These are phyloP conservation scores for Epizoanthus illoricatus DNA, from an alignment of 92 coral and sea anemone species.

Conservation along the genomic window DNA sequence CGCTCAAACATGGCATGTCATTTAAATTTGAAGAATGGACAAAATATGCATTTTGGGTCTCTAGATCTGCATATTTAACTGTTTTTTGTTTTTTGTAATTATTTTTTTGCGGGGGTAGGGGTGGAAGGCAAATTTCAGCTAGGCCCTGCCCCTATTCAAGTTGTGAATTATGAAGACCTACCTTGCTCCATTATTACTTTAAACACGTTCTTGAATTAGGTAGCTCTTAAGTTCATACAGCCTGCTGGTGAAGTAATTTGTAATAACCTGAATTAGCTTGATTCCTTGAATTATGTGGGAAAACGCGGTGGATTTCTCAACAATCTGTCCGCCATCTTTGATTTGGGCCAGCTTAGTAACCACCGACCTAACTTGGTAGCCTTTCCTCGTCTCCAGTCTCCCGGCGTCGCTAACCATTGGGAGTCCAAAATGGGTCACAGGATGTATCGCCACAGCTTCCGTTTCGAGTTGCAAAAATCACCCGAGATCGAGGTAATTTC, in stretches of 20 bases:
- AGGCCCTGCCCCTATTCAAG: no score
- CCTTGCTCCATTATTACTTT: conserved; percentile 27
- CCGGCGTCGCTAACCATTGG: not conserved
- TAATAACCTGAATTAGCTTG: no score
- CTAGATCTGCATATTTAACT: no score
- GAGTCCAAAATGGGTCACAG: conserved; percentile 40
- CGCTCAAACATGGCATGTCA: no score
- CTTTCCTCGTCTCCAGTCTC: conserved; percentile 27
- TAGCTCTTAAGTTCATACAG: not conserved
- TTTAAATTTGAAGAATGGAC: no score
- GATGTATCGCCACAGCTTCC: conserved; percentile 15
- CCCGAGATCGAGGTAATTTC: conserved; percentile 39
- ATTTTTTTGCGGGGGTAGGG: no score
- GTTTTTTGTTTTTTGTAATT: no score
- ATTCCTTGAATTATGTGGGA: no score
- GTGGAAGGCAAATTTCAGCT: no score
- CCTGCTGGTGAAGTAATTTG: no score
- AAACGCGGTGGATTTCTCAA: no score
- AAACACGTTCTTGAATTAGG: not conserved
- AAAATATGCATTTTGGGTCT: no score
- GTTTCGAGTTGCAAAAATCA: conserved; percentile 19
- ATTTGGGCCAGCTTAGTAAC: not conserved
- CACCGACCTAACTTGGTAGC: conserved; percentile 10
- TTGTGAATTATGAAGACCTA: not conserved
- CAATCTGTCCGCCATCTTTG: conserved; percentile 21